Evolutionary conservation across 2,888 invertebrate genomes (phyloP).

Genomic region (Lochmaea crataegi): DNA sequence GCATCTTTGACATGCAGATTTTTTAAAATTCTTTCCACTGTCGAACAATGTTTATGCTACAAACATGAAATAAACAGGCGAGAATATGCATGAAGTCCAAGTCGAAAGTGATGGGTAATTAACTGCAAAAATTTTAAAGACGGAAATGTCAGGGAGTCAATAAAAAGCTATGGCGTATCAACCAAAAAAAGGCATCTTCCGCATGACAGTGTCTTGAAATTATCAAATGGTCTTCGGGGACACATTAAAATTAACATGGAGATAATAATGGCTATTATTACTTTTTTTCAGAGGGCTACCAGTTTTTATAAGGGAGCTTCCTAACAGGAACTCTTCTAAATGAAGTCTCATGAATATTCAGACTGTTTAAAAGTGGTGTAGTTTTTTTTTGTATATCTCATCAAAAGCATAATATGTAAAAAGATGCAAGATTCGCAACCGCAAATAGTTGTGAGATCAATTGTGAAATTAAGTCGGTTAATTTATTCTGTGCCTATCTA

Average conservation of each 20-base stretch:
- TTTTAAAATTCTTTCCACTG: slow-evolving; percentile 24
- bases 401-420: no score
- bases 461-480: no score
- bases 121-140: slow-evolving; percentile 64
- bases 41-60: slow-evolving; percentile 56
- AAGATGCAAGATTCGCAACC: no score
- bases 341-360: slow-evolving; percentile 28
- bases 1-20: not conserved
- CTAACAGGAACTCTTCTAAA: slow-evolving; percentile 30
- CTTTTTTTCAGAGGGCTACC: slow-evolving; percentile 39
- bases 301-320: slow-evolving; percentile 14
- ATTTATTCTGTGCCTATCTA: no score
- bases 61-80: slow-evolving; percentile 44
- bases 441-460: no score
- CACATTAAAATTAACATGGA: slow-evolving; percentile 54
- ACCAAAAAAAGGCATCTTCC: slow-evolving; percentile 47
- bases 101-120: slow-evolving; percentile 65
- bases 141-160: slow-evolving; percentile 69
- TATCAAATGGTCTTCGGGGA: slow-evolving; percentile 53
- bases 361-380: no score
- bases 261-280: slow-evolving; percentile 53
- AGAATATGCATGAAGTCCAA: slow-evolving; percentile 60
- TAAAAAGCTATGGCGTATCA: slow-evolving; percentile 67
- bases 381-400: no score
- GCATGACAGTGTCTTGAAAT: slow-evolving; percentile 45